A percentile compares a stretch with the other conserved stretches of the same genome.
phyloP scores from a whole-genome alignment of 2,888 invertebrate species.

The Alviniconcha strummeri region DNA sequence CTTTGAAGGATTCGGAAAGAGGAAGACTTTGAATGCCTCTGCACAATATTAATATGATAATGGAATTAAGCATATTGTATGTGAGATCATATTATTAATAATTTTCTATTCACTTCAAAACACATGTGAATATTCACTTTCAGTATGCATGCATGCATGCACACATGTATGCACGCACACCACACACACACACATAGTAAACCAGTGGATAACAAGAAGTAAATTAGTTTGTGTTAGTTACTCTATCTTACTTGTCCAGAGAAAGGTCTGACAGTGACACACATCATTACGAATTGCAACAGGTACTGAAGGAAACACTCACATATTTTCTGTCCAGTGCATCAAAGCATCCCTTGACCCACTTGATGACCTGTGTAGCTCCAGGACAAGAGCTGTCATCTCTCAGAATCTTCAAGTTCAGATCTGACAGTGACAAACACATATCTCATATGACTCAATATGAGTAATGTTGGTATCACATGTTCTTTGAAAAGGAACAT shows the following conservation, averaged over 20 bases:
- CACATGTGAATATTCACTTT: no score
- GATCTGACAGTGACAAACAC: constrained; percentile 48
- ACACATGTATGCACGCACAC: background rate
- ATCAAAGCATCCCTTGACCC: constrained; percentile 75
- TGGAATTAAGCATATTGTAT: background rate
- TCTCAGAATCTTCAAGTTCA: constrained; percentile 71
- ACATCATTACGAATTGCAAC: background rate
- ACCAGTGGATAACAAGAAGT: background rate
- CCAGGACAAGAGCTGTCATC: constrained; percentile 71
- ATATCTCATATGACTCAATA: no score
- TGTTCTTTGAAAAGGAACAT: no score
- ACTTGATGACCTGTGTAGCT: constrained; percentile 72
- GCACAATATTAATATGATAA: background rate
- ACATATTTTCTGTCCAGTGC: constrained; percentile 75
- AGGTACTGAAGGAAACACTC: constrained; percentile 48
- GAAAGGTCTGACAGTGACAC: background rate
- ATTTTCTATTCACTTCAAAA: background rate
- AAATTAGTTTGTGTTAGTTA: no score
- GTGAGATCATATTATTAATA: background rate
- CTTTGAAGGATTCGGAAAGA: background rate
- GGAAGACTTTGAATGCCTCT: background rate
- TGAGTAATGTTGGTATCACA: no score
- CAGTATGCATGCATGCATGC: background rate
- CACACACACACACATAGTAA: background rate
- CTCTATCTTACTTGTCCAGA: background rate